phyloP scores from a whole-genome alignment of 2,797 vertebrate species.

The Margarornis squamiger region DNA sequence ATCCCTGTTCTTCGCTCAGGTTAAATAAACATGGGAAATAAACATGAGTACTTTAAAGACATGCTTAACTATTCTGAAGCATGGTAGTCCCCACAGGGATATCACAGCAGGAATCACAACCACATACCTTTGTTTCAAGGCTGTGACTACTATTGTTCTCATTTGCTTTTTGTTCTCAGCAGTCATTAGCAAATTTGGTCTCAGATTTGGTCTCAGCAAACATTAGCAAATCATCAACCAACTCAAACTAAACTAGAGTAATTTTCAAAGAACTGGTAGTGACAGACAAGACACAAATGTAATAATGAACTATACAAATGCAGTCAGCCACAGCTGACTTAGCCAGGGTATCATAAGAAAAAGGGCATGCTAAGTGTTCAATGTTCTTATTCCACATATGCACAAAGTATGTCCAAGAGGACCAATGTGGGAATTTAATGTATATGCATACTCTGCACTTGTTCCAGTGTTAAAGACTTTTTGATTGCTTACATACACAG shows the following conservation, averaged over 20 bases:
- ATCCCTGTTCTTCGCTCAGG: neutral
- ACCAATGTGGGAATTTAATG: neutral
- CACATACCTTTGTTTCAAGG: neutral
- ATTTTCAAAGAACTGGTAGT: neutral
- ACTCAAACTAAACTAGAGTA: neutral
- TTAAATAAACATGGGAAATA: neutral
- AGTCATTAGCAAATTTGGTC: neutral
- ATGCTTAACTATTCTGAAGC: neutral
- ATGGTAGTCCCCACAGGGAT: neutral
- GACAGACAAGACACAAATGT: neutral
- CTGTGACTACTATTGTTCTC: neutral
- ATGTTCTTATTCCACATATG: accelerated
- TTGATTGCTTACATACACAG: neutral
- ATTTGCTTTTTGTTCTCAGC: neutral
- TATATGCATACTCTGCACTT: neutral
- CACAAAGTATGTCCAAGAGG: neutral
- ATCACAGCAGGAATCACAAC: neutral
- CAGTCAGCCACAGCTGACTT: neutral
- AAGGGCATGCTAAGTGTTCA: neutral
- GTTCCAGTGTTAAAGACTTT: neutral
- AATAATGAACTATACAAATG: neutral
- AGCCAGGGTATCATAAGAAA: neutral
- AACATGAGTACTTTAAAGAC: neutral
- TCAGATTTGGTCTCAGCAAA: neutral
- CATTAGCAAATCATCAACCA: neutral